phyloP scores from a whole-genome alignment of 2,113 vertebrate genomes.

The Alexandromys fortis region DNA sequence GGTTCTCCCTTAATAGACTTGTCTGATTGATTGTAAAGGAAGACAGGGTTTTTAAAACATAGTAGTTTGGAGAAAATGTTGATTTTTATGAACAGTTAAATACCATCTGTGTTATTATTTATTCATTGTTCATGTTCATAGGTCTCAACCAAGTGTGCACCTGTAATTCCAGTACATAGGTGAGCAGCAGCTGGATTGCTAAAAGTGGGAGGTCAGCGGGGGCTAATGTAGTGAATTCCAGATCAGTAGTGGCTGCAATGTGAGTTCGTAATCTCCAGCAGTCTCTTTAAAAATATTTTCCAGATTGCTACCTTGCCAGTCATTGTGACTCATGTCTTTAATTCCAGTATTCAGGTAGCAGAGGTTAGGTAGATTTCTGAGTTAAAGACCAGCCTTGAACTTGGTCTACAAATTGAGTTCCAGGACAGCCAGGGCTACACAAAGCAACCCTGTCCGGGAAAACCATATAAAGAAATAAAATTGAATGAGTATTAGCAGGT shows the following conservation, averaged over 20 bases:
- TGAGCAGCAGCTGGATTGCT: background rate
- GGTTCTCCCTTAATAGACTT: background rate
- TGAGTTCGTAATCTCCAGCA: background rate
- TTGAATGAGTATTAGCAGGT: background rate
- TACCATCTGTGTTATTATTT: background rate
- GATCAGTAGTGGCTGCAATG: background rate
- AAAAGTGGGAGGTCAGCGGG: background rate
- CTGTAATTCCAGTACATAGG: background rate
- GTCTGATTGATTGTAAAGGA: background rate
- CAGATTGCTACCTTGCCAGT: background rate
- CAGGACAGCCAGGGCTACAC: too few relatives aligned
- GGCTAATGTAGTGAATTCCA: background rate
- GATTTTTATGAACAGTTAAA: background rate
- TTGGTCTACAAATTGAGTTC: too few relatives aligned
- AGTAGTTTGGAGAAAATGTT: background rate
- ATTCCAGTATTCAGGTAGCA: too few relatives aligned
- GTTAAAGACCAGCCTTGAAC: too few relatives aligned
- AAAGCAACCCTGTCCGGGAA: background rate
- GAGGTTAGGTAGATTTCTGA: too few relatives aligned
- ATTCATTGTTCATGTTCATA: background rate
- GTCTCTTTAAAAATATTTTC: constrained; percentile 2
- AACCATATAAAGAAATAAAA: background rate
- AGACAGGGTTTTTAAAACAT: background rate
- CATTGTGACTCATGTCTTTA: background rate
- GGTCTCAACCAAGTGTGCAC: background rate